Evolutionary conservation across 2,888 invertebrate genomes (phyloP).

Genomic region (Mantis religiosa): DNA sequence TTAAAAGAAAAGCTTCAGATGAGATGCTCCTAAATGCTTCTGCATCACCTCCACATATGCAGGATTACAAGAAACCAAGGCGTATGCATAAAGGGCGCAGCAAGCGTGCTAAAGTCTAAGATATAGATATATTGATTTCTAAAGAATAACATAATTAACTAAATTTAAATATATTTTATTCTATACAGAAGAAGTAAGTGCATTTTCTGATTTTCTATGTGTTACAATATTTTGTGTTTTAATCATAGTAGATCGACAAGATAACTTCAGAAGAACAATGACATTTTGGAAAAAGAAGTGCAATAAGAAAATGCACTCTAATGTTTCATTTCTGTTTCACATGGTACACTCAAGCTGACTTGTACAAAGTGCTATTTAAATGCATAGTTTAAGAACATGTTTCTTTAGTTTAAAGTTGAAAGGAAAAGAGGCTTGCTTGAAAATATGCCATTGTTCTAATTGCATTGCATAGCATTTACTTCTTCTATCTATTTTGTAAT

Average conservation of each 20-base stretch:
- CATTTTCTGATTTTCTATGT: background rate
- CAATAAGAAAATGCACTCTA: background rate
- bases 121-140: background rate
- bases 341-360: background rate
- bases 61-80: conserved; percentile 6
- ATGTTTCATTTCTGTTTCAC: background rate
- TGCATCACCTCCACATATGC: background rate
- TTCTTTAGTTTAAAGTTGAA: background rate
- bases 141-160: background rate
- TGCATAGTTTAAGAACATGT: no score
- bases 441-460: background rate
- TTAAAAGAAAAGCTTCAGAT: conserved; percentile 1
- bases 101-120: conserved; percentile 16
- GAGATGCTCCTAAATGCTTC: background rate
- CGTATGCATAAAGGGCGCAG: conserved; percentile 19
- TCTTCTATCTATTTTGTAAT: background rate
- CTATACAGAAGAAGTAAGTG: background rate
- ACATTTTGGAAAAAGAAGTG: background rate
- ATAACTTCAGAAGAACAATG: background rate
- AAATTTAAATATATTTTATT: background rate
- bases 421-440: background rate
- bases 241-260: background rate
- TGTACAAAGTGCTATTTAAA: background rate
- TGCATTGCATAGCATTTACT: background rate
- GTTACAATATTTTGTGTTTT: background rate